These are phyloP conservation scores for Caenorhabditis sp. DNA, from an alignment of 2,888 invertebrate genomes.

Conservation along the genomic window DNA sequence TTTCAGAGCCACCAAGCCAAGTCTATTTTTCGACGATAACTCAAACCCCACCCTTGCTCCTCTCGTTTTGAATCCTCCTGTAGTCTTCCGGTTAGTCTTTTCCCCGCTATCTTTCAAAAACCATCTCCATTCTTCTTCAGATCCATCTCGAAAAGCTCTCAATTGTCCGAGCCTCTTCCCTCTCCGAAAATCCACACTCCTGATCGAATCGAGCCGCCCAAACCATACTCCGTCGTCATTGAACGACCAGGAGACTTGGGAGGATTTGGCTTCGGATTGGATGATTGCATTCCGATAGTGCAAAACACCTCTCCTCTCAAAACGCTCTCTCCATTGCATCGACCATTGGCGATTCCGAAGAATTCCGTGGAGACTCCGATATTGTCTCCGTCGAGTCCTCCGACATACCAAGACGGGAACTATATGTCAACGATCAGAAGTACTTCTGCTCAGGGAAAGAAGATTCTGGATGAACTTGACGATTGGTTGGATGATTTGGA, in stretches of 20 bases:
- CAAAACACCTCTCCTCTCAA: constrained; percentile 39
- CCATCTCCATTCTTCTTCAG: not conserved
- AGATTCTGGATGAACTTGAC: constrained; percentile 59
- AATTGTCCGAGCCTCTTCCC: not conserved
- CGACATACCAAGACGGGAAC: constrained; percentile 31
- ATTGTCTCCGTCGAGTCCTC: constrained; percentile 40
- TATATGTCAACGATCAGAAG: constrained; percentile 58
- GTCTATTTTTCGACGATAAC: constrained; percentile 15
- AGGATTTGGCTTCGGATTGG: constrained; percentile 42
- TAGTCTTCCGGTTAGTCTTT: constrained; percentile 26
- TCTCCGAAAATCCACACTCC: constrained; percentile 55
- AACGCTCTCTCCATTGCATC: constrained; percentile 42
- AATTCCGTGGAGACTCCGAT: constrained; percentile 51
- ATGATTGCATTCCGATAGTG: constrained; percentile 51
- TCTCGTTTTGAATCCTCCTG: constrained; percentile 4
- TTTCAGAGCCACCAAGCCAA: constrained; percentile 40
- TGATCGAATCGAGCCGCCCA: constrained; percentile 45
- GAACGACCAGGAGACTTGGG: constrained; percentile 50
- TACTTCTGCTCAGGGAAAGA: constrained; percentile 60
- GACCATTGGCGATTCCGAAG: constrained; percentile 30
- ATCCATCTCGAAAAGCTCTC: constrained; percentile 32
- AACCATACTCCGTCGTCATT: constrained; percentile 57
- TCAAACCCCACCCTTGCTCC: not conserved
- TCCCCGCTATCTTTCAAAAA: not conserved
- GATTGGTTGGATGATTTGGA: constrained; percentile 62